Base-by-base conservation (phyloP, 1,140 invertebrate species). In the Tetramorium parvispinum region DNA sequence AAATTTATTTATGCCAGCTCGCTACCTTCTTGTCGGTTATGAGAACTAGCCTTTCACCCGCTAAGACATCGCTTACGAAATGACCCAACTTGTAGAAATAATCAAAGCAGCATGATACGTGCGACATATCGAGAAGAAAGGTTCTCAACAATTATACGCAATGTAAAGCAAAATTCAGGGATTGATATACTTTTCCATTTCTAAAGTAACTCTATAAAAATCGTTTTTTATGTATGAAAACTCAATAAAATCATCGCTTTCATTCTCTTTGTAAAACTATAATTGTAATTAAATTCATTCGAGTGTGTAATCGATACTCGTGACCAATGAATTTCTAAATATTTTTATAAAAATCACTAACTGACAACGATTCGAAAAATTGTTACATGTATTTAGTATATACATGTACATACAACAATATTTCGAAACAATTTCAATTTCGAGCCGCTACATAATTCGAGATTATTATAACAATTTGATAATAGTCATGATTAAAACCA, bases 1-100 rank as follows among this genome's bases (percentile, higher is more conserved):
- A 49, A 53, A 87, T 88, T 70, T 73, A 86, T 32, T 43, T 51
- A 32, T 32, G 37, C 21, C 18, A 55, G 40, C 49, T 49, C 37
- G 18, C 16, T 27, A 43, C 27, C 32, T 59, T 53, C 13, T 32
- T 2, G 27, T 43, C 21, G n/a, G 13, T 87, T 81, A 21, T 63
- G 11, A 87, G 18, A 32, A 88, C 76, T 57, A 3, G 8, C 57
- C 81, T 57, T 27, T 66, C 32, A 63, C 24, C 11, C 6, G 16
- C 21, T 63, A 43, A 43, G 40, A 46, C 18, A 78, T 40, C 18
- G 18, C 13, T 27, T 78, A 78, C 63, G 49, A 65, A 78, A 78
- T 61, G 27, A 37, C 18, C 10, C 43, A 78, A 78, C 57, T 78
- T 77, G n/a, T 32, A 46, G 24, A 65, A 78, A 61, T 59, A 59